Evolutionary conservation across 2,113 vertebrate genomes (phyloP), one percentile per base, ranked within the genome.

Genomic region (Marmota flaviventris): DNA sequence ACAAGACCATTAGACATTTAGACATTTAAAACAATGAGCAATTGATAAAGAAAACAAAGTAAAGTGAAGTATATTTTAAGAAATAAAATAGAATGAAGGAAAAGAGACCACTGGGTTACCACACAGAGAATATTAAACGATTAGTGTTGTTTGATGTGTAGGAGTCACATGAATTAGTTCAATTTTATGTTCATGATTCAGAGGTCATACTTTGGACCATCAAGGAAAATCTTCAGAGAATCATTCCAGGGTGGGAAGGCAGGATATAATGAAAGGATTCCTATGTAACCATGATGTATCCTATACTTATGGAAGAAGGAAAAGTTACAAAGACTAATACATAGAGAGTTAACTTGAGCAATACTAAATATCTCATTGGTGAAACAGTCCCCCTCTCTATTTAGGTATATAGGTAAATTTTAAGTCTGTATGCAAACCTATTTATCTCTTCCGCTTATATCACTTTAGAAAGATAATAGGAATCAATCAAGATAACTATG

Each of bases 401-500:
- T 4, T 85, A 67, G 77, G 10, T 12, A 1, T 61, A 45, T 20
- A 34, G 18, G 85, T 75, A 91, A 69, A 82, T 84, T 56, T 83
- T 73, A 58, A 51, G 42, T 58, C 42, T 42, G 61, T 51, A 65
- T 42, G 32, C 14, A 76, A 90, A 83, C 4, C 8, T 63, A 22
- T 42, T 70, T 85, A 85, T 56, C 24, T 91, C 79, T 67, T 91
- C n/a, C 37, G 65, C n/a, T 91, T 5, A 45, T 75, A 83, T 83
- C 24, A 90, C 32, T 91, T 91, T 94, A 82, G 51, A 82, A 91
- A 84, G 20, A 58, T 65, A 95, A 93, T 56, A 56, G 13, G 84
- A 29, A 90, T 29, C 24, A 39, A 53, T 67, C 39, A 29, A 39
- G 34, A 78, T 29, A 67, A 51, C 34, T 79, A 51, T 39, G 27